phyloP scores from a whole-genome alignment of 2,113 vertebrate genomes.

The Quiscalus mexicanus region DNA sequence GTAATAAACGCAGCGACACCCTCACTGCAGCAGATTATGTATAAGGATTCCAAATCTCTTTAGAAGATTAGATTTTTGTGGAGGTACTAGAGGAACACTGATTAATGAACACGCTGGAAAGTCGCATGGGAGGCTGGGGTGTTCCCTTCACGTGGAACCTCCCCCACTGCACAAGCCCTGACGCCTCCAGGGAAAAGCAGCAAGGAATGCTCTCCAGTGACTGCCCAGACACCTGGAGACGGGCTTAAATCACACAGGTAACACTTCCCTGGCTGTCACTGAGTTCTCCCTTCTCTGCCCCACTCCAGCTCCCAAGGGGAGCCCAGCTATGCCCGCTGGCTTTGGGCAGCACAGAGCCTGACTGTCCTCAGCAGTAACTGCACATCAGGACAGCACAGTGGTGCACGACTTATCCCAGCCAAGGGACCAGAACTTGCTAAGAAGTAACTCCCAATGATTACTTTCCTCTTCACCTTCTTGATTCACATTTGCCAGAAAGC shows the following conservation, averaged over 20 bases:
- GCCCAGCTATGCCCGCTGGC: fast-evolving
- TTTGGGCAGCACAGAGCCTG: fast-evolving
- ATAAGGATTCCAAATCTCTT: slow-evolving; percentile 1
- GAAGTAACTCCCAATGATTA: not conserved
- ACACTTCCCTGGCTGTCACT: not conserved
- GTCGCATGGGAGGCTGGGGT: fast-evolving
- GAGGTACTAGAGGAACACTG: not conserved
- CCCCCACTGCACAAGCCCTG: not conserved
- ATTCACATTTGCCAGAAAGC: not conserved
- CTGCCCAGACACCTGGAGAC: not conserved
- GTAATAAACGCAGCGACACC: not conserved
- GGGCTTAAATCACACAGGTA: not conserved
- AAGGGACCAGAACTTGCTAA: not conserved
- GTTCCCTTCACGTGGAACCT: not conserved
- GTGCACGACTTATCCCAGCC: fast-evolving
- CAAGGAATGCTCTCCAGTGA: not conserved
- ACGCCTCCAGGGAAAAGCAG: not conserved
- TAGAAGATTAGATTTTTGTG: not conserved
- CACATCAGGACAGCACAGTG: fast-evolving
- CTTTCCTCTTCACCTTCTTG: not conserved
- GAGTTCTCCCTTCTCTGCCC: fast-evolving
- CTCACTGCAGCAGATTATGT: not conserved
- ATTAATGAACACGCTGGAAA: not conserved
- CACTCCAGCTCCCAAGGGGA: not conserved
- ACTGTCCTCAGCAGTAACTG: not conserved